Evolutionary conservation across 2,888 invertebrate genomes (phyloP).

Genomic region (Helicoverpa assulta): DNA sequence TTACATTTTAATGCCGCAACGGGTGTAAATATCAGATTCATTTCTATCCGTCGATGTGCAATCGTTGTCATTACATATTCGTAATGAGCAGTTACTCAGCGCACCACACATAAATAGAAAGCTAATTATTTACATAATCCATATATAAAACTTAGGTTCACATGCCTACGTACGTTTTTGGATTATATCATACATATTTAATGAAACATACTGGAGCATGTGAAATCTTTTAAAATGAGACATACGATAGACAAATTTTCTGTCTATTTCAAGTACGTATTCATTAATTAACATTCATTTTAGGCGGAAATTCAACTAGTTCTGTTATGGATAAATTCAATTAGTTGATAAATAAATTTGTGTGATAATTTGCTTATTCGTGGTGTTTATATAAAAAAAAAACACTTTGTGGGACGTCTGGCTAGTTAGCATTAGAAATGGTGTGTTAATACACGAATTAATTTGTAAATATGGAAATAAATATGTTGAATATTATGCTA

Average conservation of each 20-base stretch:
- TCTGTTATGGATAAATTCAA: slow-evolving; percentile 3
- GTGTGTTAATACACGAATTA: slow-evolving; percentile 18
- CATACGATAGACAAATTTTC: slow-evolving; percentile 38
- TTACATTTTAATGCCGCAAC: slow-evolving; percentile 10
- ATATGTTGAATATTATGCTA: neutral
- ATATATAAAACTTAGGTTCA: slow-evolving; percentile 49
- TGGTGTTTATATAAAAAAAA: slow-evolving; percentile 16
- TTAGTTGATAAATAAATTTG: neutral
- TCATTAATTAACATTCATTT: slow-evolving; percentile 20
- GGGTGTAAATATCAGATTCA: slow-evolving; percentile 32
- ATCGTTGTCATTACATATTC: slow-evolving; percentile 53
- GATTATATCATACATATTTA: slow-evolving; percentile 50
- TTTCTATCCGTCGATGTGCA: slow-evolving; percentile 51
- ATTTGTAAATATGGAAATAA: slow-evolving; percentile 5
- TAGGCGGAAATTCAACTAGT: slow-evolving; percentile 3
- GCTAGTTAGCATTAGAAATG: slow-evolving; percentile 9
- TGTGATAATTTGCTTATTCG: slow-evolving; percentile 8
- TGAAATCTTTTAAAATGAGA: slow-evolving; percentile 29
- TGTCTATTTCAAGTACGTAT: neutral
- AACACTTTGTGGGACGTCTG: neutral
- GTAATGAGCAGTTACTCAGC: slow-evolving; percentile 55
- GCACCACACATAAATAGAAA: slow-evolving; percentile 63
- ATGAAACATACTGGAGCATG: slow-evolving; percentile 36
- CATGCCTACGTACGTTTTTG: slow-evolving; percentile 43
- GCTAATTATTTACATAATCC: slow-evolving; percentile 66